Base-by-base conservation (phyloP, 2,113 vertebrate species). In the Pogonocichla stellata region DNA sequence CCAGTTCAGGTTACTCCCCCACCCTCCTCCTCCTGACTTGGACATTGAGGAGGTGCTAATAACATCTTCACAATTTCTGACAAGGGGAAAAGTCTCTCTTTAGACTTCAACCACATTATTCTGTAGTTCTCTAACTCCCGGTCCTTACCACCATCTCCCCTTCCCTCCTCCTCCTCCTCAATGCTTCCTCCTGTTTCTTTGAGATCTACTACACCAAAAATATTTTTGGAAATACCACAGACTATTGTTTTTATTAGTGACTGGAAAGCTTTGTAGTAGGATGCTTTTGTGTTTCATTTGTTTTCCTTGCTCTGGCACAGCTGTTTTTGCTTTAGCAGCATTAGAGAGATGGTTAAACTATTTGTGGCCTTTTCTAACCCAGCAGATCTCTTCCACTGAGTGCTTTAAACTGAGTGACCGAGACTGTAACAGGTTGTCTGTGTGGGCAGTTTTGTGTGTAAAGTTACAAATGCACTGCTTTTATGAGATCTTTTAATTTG, bases 241-340 rank as follows among this genome's bases (percentile, higher is more conserved):
- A 94, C 95, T 95, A 97, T 97, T 98, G 97, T 97, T 98, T 98
- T 98, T 98, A 97, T 98, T 98, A 98, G 97, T 95, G 92, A 96
- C 95, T 96, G 96, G 90, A 97, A 95, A 94, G 96, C 97, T 98
- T 97, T 98, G 97, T 98, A 98, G 97, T 98, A 95, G 95, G 95
- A 97, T 88, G 95, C 95, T 97, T 97, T 96, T 94, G 90, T 97
- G 94, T 96, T 96, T 96, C 97, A 97, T 98, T 97, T 98, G 97
- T 98, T 97, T 97, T 98, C 96, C 96, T 98, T 97, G 95, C 97
- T 96, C 84, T 96, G 94, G 83, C 88, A 96, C 98, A 98, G 97
- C 97, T 98, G 98, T 33, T 98, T 98, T 97, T 98, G 96, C 96
- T 98, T 98, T 98, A 98, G 96, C 86, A 95, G 94, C 96, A 92